A percentile compares a stretch with the other conserved stretches of the same genome.
phyloP scores from a whole-genome alignment of 2,888 invertebrate genomes.

The Tipula helvola region DNA sequence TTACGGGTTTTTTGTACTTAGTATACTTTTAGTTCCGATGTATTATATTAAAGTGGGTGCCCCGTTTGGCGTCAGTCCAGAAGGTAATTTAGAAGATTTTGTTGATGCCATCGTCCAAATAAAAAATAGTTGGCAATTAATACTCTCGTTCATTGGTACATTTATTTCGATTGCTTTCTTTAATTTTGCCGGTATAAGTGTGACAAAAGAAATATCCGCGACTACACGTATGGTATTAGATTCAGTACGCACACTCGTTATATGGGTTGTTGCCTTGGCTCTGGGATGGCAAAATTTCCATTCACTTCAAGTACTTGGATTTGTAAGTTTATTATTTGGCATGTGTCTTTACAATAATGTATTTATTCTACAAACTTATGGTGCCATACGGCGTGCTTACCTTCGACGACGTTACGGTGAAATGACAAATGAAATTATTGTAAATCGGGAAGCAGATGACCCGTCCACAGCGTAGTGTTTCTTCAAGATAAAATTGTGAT shows the following conservation, averaged over 20 bases:
- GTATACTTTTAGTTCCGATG: slow-evolving; percentile 57
- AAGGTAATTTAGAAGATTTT: slow-evolving; percentile 68
- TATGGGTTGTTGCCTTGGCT: slow-evolving; percentile 70
- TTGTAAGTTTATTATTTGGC: slow-evolving; percentile 59
- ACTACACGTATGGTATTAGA: slow-evolving; percentile 85
- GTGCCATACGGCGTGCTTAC: slow-evolving; percentile 20
- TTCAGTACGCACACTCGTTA: slow-evolving; percentile 75
- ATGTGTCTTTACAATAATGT: slow-evolving; percentile 73
- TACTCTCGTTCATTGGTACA: slow-evolving; percentile 52
- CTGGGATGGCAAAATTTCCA: slow-evolving; percentile 71
- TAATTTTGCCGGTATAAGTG: slow-evolving; percentile 82
- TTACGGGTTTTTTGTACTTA: slow-evolving; percentile 54
- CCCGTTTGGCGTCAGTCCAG: slow-evolving; percentile 65
- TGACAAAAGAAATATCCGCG: slow-evolving; percentile 87
- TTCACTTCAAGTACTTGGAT: slow-evolving; percentile 64
- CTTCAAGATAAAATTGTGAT: neutral
- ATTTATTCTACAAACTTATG: slow-evolving; percentile 30
- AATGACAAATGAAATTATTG: slow-evolving; percentile 18
- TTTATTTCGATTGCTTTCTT: slow-evolving; percentile 83
- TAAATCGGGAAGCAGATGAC: slow-evolving; percentile 27
- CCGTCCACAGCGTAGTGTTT: neutral
- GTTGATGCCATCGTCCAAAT: slow-evolving; percentile 78
- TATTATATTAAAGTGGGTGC: slow-evolving; percentile 65
- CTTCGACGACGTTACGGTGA: slow-evolving; percentile 25
- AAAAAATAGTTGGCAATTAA: slow-evolving; percentile 42